These are phyloP conservation scores for Catharus fuscescens DNA, from an alignment of 2,113 vertebrate genomes.

Conservation along the genomic window DNA sequence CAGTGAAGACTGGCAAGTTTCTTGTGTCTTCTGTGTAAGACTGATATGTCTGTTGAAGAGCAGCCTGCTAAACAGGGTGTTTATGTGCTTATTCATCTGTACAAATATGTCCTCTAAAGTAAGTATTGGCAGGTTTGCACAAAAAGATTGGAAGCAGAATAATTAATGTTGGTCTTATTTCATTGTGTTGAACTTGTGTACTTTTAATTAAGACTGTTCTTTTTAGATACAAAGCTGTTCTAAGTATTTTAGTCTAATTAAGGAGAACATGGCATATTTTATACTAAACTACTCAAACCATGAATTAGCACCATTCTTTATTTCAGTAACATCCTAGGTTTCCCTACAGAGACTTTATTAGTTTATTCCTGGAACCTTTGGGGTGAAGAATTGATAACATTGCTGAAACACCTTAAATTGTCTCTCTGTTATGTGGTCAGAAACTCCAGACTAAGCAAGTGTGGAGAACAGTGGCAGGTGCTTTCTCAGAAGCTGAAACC, in stretches of 20 bases:
- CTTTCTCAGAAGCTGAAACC: background rate
- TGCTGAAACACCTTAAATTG: background rate
- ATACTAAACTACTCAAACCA: background rate
- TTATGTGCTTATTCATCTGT: background rate
- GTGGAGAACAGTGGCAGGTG: background rate
- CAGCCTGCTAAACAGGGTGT: background rate
- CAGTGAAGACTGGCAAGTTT: background rate
- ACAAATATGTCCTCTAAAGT: background rate
- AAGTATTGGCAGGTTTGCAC: background rate
- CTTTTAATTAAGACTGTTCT: background rate
- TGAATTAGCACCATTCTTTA: background rate
- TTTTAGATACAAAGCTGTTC: background rate
- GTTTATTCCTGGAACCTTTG: background rate
- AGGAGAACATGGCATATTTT: background rate
- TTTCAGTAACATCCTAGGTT: background rate
- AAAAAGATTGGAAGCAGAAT: background rate
- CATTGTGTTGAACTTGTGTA: background rate
- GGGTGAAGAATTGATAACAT: background rate
- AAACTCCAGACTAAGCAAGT: background rate
- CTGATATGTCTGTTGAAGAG: background rate
- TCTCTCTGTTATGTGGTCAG: background rate
- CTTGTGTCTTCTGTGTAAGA: background rate
- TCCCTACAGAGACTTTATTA: background rate
- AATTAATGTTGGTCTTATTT: background rate
- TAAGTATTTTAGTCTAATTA: background rate